phyloP scores from a whole-genome alignment of 2,888 invertebrate genomes.

The Diaprepes abbreviatus region DNA sequence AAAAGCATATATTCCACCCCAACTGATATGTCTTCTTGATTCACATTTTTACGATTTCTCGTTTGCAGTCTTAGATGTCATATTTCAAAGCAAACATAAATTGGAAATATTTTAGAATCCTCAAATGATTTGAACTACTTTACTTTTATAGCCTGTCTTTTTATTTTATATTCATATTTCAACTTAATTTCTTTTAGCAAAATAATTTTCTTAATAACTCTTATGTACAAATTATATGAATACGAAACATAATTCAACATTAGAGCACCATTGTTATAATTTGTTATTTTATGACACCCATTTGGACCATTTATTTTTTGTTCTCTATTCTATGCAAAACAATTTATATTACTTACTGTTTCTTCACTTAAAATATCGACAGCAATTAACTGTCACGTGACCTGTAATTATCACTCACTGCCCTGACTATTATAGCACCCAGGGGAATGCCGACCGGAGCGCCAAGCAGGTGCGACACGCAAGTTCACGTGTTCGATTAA shows the following conservation, averaged over 20 bases:
- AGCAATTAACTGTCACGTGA: constrained; percentile 67
- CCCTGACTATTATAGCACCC: constrained; percentile 57
- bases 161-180: too few relatives aligned
- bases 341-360: constrained; percentile 6
- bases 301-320: too few relatives aligned
- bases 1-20: constrained; percentile 36
- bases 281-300: too few relatives aligned
- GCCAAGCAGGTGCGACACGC: constrained; percentile 27
- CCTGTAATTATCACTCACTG: constrained; percentile 67
- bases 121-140: constrained; percentile 45
- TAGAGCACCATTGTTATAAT: too few relatives aligned
- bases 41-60: constrained; percentile 48
- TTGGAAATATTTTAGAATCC: constrained; percentile 42
- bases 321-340: too few relatives aligned
- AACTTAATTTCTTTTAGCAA: not conserved
- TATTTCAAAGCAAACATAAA: constrained; percentile 40
- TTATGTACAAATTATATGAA: too few relatives aligned
- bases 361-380: constrained; percentile 58
- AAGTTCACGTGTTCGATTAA: constrained; percentile 26
- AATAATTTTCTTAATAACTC: too few relatives aligned
- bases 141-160: constrained; percentile 25
- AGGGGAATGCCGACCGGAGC: constrained; percentile 13
- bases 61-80: constrained; percentile 34
- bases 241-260: too few relatives aligned
- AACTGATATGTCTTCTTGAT: constrained; percentile 39